Conservation (phyloP, 1,140 invertebrate genomes). For the Drosophila erecta region DNA sequence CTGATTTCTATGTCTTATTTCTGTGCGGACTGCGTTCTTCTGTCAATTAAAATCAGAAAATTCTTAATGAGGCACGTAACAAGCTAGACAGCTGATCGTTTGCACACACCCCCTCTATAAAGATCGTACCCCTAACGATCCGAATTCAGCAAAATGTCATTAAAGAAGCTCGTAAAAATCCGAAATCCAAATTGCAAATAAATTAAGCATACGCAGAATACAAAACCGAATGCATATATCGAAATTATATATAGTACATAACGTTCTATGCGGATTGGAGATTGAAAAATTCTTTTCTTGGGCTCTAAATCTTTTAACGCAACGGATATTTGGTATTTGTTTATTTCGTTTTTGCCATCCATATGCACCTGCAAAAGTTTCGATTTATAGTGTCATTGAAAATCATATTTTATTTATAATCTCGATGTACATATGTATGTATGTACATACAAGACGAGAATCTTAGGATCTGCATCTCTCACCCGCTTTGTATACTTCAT, state of each 20-base stretch:
- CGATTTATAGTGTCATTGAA: slow-evolving; percentile 69
- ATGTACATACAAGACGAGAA: background rate
- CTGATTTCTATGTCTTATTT: slow-evolving; percentile 23
- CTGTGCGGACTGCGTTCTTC: slow-evolving; percentile 24
- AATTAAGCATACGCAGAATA: slow-evolving; percentile 22
- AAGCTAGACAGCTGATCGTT: slow-evolving; percentile 37
- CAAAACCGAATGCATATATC: slow-evolving; percentile 34
- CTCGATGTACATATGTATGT: background rate
- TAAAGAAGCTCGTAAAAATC: slow-evolving; percentile 72
- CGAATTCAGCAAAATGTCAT: slow-evolving; percentile 70
- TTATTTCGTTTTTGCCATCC: slow-evolving; percentile 25
- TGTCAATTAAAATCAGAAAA: slow-evolving; percentile 79
- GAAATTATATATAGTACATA: slow-evolving; percentile 28
- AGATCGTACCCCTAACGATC: slow-evolving; percentile 11
- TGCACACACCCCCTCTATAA: background rate
- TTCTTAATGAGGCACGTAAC: slow-evolving; percentile 80
- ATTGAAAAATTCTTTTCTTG: slow-evolving; percentile 2
- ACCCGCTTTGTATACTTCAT: slow-evolving; percentile 22
- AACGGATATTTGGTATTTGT: slow-evolving; percentile 20
- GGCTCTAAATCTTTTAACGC: slow-evolving; percentile 55
- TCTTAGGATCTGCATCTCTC: slow-evolving; percentile 39
- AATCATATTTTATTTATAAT: slow-evolving; percentile 79
- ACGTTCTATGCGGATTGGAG: slow-evolving; percentile 28
- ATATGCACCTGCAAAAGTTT: slow-evolving; percentile 25
- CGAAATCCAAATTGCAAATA: slow-evolving; percentile 44